These are phyloP conservation scores for Gambusia holbrooki DNA, from an alignment of 2,113 vertebrate genomes.

Conservation along the genomic window DNA sequence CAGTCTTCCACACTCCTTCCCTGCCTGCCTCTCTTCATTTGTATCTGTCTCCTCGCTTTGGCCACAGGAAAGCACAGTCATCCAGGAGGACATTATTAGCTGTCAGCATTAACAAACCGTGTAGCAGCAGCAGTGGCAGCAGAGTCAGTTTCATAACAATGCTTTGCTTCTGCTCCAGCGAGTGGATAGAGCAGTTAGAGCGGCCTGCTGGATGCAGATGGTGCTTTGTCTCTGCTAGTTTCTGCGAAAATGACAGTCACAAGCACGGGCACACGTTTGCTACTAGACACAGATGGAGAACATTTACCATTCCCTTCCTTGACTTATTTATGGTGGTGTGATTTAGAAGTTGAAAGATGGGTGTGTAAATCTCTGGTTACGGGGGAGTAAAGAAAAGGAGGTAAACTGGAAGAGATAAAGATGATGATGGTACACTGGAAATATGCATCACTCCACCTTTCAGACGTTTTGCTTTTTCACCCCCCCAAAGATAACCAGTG, in stretches of 20 bases:
- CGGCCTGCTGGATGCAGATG: conserved; percentile 73
- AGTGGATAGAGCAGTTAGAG: conserved; percentile 61
- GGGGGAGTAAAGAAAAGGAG: conserved; percentile 35
- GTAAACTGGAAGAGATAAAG: neutral
- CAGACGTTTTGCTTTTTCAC: neutral
- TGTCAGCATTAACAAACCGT: conserved; percentile 64
- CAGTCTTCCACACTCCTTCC: conserved; percentile 38
- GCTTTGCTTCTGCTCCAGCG: conserved; percentile 50
- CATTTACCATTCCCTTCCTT: conserved; percentile 48
- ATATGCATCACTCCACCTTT: neutral
- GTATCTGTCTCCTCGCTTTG: conserved; percentile 55
- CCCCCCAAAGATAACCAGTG: too few species aligned
- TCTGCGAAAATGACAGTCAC: conserved; percentile 60
- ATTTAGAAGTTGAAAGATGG: conserved; percentile 61
- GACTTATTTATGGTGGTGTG: conserved; percentile 57
- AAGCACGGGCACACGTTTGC: conserved; percentile 27
- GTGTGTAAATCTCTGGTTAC: conserved; percentile 41
- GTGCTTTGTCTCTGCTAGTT: conserved; percentile 71
- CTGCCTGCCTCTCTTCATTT: conserved; percentile 62
- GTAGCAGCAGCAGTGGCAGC: conserved; percentile 38
- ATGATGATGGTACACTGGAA: neutral
- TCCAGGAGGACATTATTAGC: conserved; percentile 74
- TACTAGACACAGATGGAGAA: conserved; percentile 48
- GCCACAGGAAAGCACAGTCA: conserved; percentile 60
- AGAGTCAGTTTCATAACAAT: conserved; percentile 64